Percentiles rank a stretch among this genome's conserved stretches.
Evolutionary conservation across 2,888 invertebrate genomes (phyloP).

Genomic region (Drosophila melanosoma): DNA sequence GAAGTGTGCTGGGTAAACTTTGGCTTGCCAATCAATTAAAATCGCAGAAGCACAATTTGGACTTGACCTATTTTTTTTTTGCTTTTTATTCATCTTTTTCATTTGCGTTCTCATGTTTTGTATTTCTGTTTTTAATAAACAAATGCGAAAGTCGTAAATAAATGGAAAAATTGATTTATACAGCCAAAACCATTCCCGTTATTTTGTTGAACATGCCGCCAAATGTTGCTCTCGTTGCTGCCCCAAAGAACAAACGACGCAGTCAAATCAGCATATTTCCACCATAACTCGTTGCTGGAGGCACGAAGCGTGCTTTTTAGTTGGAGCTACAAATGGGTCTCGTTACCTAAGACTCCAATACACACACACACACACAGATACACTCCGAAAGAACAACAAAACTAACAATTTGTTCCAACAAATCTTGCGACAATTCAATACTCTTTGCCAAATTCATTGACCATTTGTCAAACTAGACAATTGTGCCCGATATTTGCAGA

Average conservation of each 20-base stretch:
- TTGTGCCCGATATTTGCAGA: background rate
- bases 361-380: background rate
- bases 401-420: background rate
- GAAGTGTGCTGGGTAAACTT: conserved; percentile 13
- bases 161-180: conserved; percentile 69
- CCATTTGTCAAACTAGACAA: background rate
- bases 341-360: conserved; percentile 5
- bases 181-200: background rate
- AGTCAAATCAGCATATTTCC: conserved; percentile 50
- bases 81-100: conserved; percentile 19
- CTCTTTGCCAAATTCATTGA: conserved; percentile 1
- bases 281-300: conserved; percentile 42
- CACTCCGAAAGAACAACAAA: background rate
- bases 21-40: conserved; percentile 31
- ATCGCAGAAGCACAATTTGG: conserved; percentile 11
- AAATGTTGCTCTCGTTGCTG: conserved; percentile 2
- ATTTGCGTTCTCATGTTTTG: background rate
- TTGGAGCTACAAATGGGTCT: conserved; percentile 3
- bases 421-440: conserved; percentile 4
- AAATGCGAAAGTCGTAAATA: conserved; percentile 62
- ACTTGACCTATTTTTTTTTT: conserved; percentile 12
- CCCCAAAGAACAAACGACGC: conserved; percentile 12
- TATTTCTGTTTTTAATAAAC: conserved; percentile 39
- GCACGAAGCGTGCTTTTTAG: conserved; percentile 38
- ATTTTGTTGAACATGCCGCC: conserved; percentile 6